Percentiles rank a stretch among this genome's conserved stretches.
These are phyloP conservation scores for Harpagoxenus sublaevis DNA, from an alignment of 2,888 invertebrate genomes.

Conservation along the genomic window DNA sequence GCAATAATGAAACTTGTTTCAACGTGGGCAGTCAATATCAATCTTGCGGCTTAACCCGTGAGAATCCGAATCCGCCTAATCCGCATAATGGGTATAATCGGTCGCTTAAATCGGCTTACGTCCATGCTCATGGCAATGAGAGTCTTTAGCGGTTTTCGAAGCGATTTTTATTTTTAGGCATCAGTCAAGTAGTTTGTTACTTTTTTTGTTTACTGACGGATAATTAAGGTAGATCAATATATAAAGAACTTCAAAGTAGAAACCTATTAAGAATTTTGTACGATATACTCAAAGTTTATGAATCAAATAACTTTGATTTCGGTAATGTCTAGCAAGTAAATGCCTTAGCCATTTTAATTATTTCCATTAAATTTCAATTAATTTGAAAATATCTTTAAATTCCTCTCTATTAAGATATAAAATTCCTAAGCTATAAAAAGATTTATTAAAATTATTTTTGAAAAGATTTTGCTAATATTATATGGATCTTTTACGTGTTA, in stretches of 20 bases:
- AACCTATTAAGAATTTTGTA: background rate
- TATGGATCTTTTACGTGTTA: background rate
- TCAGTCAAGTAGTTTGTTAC: background rate
- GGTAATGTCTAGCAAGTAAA: background rate
- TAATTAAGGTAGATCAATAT: background rate
- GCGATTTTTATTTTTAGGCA: background rate
- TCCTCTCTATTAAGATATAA: background rate
- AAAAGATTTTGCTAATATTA: background rate
- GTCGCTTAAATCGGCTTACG: constrained; percentile 35
- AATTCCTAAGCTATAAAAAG: background rate
- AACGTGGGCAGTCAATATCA: constrained; percentile 29
- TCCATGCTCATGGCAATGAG: background rate
- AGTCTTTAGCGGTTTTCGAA: background rate
- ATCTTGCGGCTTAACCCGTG: constrained; percentile 8
- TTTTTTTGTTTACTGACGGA: background rate
- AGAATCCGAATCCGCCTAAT: constrained; percentile 15
- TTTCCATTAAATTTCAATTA: background rate
- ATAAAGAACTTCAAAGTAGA: background rate
- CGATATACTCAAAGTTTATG: background rate
- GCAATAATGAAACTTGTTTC: constrained; percentile 27
- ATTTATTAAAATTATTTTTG: background rate
- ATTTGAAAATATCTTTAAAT: background rate
- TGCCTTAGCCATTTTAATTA: background rate
- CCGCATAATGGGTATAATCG: constrained; percentile 26
- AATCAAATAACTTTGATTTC: background rate